Conservation (phyloP, 2,113 vertebrate genomes). For the Barnardius zonarius region DNA sequence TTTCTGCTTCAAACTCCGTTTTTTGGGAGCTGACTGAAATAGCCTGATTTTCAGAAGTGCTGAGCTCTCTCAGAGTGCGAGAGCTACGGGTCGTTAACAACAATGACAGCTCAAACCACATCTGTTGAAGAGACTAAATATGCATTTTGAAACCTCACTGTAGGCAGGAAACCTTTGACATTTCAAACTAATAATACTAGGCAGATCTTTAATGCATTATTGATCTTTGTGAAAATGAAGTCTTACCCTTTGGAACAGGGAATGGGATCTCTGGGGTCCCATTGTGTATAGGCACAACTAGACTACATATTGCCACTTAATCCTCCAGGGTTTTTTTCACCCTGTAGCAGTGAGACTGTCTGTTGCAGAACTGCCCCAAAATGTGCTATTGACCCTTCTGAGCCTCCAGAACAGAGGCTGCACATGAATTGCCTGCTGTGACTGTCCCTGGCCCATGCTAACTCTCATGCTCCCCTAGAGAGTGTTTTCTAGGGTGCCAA, state of each 20-base stretch:
- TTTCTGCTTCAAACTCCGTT: not conserved
- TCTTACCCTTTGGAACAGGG: not conserved
- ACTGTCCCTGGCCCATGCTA: not conserved
- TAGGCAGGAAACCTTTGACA: not conserved
- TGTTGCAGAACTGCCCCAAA: not conserved
- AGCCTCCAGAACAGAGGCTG: not conserved
- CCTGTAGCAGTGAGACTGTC: not conserved
- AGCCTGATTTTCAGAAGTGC: not conserved
- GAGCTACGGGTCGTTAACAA: not conserved
- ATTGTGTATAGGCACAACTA: not conserved
- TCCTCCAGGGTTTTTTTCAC: not conserved
- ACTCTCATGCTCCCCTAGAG: not conserved
- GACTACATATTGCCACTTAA: not conserved
- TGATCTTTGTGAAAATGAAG: not conserved
- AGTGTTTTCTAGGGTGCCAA: not conserved
- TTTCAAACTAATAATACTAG: not conserved
- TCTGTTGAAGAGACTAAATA: not conserved
- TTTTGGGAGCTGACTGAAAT: not conserved
- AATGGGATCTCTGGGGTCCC: not conserved
- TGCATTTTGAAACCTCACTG: not conserved
- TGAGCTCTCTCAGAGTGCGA: not conserved
- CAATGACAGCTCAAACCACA: not conserved
- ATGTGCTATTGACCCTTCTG: not conserved
- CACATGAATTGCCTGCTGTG: not conserved
- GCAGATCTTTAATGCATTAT: not conserved